phyloP scores from a whole-genome alignment of 2,113 vertebrate species.

The Clupea harengus region DNA sequence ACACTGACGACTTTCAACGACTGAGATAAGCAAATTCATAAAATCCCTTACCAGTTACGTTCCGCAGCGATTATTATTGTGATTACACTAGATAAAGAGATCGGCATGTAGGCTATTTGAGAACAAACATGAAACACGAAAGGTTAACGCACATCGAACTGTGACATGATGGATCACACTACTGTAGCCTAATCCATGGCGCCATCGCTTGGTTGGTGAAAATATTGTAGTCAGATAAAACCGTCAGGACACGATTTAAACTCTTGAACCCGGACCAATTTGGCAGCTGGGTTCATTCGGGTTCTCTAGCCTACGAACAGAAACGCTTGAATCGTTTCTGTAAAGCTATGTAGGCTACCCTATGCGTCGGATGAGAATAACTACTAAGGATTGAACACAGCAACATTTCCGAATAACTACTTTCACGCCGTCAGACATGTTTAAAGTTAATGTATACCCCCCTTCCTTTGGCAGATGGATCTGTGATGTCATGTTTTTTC shows the following conservation, averaged over 20 bases:
- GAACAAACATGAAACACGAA: background rate
- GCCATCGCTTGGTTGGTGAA: background rate
- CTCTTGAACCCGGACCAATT: constrained; percentile 14
- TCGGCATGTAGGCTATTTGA: background rate
- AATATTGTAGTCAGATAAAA: background rate
- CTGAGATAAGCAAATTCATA: background rate
- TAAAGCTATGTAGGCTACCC: background rate
- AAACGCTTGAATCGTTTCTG: background rate
- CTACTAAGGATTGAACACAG: background rate
- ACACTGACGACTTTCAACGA: background rate
- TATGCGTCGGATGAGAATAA: background rate
- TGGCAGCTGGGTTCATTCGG: background rate
- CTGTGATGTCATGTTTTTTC: no score
- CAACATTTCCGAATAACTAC: background rate
- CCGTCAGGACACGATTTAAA: constrained; percentile 3
- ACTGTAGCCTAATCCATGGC: background rate
- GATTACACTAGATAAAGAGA: background rate
- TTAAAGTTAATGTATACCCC: no score
- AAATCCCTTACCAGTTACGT: background rate
- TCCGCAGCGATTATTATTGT: background rate
- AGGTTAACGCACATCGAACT: background rate
- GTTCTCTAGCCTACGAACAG: background rate
- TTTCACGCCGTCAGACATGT: no score
- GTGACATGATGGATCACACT: constrained; percentile 1
- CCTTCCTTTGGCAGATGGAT: no score